A percentile compares a stretch with the other conserved stretches of the same genome.
Conservation (phyloP, 1,140 invertebrate species). For the Callitettix versicolor region DNA sequence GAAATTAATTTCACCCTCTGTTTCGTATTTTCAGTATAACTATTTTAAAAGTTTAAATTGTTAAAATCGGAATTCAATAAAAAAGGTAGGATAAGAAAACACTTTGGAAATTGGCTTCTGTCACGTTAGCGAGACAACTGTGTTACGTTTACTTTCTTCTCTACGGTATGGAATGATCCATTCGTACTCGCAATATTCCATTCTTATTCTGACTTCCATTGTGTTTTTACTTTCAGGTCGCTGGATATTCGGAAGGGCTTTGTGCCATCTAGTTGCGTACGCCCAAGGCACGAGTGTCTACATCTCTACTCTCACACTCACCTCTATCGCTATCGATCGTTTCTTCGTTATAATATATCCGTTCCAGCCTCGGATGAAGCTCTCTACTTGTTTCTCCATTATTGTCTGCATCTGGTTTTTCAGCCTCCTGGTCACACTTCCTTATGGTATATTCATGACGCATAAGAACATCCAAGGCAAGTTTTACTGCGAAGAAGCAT, state of each 20-base stretch:
- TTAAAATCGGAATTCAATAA: too few species aligned
- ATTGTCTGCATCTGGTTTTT: constrained; percentile 86
- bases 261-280: constrained; percentile 89
- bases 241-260: constrained; percentile 79
- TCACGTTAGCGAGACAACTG: too few species aligned
- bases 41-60: too few species aligned
- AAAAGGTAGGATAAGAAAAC: too few species aligned
- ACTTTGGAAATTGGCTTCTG: too few species aligned
- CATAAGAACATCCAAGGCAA: constrained; percentile 36
- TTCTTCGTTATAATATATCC: constrained; percentile 96
- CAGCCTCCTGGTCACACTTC: constrained; percentile 74
- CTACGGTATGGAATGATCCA: too few species aligned
- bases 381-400: constrained; percentile 67
- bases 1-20: too few species aligned
- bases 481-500: constrained; percentile 74
- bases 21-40: too few species aligned
- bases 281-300: constrained; percentile 88
- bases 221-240: constrained; percentile 31
- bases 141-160: too few species aligned
- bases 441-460: constrained; percentile 82
- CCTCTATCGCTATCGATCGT: constrained; percentile 90
- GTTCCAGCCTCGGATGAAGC: constrained; percentile 82
- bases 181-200: too few species aligned
- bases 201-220: too few species aligned
- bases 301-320: constrained; percentile 91